Conservation (phyloP, 2,888 invertebrate species). For the Drosophila algonquin region DNA sequence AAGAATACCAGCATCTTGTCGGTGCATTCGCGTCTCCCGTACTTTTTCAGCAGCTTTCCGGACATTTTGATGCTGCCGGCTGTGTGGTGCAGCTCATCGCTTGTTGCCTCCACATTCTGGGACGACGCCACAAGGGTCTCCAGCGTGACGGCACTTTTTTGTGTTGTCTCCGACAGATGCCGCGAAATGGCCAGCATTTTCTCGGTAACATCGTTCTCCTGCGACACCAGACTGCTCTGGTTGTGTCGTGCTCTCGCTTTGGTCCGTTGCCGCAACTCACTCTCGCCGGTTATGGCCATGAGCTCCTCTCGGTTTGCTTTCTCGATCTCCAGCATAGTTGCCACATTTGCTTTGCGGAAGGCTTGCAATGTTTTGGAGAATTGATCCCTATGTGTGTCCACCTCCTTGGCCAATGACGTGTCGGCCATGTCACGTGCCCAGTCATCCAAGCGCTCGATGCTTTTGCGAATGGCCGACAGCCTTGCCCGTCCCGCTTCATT, state of each 20-base stretch:
- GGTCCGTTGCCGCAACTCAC: constrained; percentile 87
- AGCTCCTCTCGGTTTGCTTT: constrained; percentile 90
- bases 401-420: constrained; percentile 86
- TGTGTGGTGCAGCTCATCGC: constrained; percentile 92
- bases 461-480: constrained; percentile 88
- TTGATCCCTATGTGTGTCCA: constrained; percentile 89
- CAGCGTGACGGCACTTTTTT: constrained; percentile 93
- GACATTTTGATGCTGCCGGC: constrained; percentile 95
- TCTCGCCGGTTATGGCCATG: constrained; percentile 85
- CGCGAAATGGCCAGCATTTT: constrained; percentile 93
- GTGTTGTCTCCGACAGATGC: constrained; percentile 93
- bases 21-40: constrained; percentile 96
- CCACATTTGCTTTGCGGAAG: constrained; percentile 92
- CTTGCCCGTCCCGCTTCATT: constrained; percentile 90
- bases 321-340: constrained; percentile 91
- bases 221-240: constrained; percentile 85
- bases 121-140: constrained; percentile 90
- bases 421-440: constrained; percentile 88
- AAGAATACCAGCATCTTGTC: constrained; percentile 96
- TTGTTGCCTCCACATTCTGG: constrained; percentile 89
- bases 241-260: constrained; percentile 83
- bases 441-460: constrained; percentile 88
- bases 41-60: constrained; percentile 95
- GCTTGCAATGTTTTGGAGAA: constrained; percentile 89
- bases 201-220: constrained; percentile 90